These are phyloP conservation scores for Drosophila lacicola DNA, from an alignment of 2,888 invertebrate genomes.

Conservation along the genomic window DNA sequence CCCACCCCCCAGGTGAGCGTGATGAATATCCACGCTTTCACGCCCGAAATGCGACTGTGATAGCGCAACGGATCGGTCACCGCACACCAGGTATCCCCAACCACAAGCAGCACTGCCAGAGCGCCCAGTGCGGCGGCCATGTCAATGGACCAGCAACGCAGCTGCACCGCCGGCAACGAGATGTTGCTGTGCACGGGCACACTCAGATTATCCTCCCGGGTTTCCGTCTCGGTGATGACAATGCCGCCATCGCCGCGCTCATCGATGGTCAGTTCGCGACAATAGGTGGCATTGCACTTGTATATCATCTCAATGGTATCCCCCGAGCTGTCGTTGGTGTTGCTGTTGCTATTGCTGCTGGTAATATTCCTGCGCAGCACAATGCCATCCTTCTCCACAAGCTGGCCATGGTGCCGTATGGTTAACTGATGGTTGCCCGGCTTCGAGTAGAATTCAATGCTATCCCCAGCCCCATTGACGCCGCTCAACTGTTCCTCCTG, in stretches of 20 bases:
- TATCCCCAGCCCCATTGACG: conserved; percentile 63
- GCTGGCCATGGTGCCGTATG: conserved; percentile 77
- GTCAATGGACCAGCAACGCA: conserved; percentile 84
- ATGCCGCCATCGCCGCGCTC: conserved; percentile 77
- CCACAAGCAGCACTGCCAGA: conserved; percentile 84
- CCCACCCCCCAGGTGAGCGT: conserved; percentile 84
- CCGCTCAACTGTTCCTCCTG: conserved; percentile 10
- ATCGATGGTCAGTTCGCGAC: conserved; percentile 80
- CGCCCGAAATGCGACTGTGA: conserved; percentile 86
- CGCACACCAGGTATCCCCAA: conserved; percentile 87
- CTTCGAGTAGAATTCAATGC: conserved; percentile 81
- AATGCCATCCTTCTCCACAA: conserved; percentile 80
- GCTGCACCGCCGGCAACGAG: conserved; percentile 58
- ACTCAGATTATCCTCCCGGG: conserved; percentile 74
- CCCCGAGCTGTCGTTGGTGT: conserved; percentile 36
- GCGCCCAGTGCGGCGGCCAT: conserved; percentile 84
- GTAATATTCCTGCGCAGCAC: conserved; percentile 65
- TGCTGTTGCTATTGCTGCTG: conserved; percentile 22
- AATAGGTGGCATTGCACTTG: conserved; percentile 81
- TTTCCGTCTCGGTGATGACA: conserved; percentile 79
- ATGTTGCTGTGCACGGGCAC: conserved; percentile 26
- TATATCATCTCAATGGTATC: conserved; percentile 79
- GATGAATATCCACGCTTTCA: conserved; percentile 85
- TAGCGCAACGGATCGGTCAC: conserved; percentile 88
- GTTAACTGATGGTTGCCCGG: conserved; percentile 81